Percentiles rank a stretch among this genome's conserved stretches.
Evolutionary conservation across 2,888 invertebrate genomes (phyloP).

Genomic region (Patella depressa): DNA sequence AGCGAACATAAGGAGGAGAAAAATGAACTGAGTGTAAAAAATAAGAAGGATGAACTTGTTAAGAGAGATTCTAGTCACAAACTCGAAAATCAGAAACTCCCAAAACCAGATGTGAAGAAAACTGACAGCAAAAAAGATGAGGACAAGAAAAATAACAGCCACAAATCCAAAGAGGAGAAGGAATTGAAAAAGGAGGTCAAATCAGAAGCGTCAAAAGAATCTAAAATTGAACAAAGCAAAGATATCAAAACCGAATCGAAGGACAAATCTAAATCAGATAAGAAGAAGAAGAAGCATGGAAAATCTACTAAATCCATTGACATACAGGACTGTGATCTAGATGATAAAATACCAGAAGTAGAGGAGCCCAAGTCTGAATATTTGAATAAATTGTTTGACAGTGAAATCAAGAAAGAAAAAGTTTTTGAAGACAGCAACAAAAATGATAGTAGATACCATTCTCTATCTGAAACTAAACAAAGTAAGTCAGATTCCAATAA

Average conservation of each 20-base stretch:
- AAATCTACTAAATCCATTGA: background rate
- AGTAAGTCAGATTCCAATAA: background rate
- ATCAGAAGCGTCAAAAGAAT: conserved; percentile 10
- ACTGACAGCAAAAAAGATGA: conserved; percentile 28
- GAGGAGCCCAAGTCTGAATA: background rate
- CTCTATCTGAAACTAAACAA: conserved; percentile 2
- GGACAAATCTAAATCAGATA: conserved; percentile 22
- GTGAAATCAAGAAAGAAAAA: background rate
- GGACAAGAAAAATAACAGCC: conserved; percentile 26
- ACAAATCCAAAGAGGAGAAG: conserved; percentile 12
- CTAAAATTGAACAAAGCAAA: background rate
- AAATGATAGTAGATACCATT: background rate
- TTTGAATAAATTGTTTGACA: background rate
- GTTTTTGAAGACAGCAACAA: background rate
- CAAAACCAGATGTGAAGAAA: too few species aligned
- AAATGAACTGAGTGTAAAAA: conserved; percentile 18
- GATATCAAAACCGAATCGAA: conserved; percentile 5
- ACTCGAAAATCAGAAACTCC: background rate
- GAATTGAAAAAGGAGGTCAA: conserved; percentile 11
- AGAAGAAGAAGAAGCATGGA: conserved; percentile 26
- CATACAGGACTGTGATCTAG: conserved; percentile 1
- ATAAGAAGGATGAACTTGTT: conserved; percentile 5
- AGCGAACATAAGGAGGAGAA: conserved; percentile 33
- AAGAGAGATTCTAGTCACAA: conserved; percentile 9
- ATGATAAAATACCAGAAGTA: background rate